Conservation (phyloP, 2,113 vertebrate species). For the Fregata magnificens region DNA sequence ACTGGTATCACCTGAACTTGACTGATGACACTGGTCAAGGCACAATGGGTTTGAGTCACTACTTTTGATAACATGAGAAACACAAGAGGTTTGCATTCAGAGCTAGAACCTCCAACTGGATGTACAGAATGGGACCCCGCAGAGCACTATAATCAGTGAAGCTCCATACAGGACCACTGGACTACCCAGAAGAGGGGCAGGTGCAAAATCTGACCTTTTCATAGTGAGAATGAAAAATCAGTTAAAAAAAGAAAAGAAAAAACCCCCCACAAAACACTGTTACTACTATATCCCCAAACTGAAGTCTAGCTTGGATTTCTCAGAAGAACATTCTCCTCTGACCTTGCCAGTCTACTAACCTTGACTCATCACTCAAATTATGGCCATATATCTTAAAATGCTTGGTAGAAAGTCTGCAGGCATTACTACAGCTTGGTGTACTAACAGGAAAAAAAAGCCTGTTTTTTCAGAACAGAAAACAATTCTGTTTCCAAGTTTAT, state of each 20-base stretch:
- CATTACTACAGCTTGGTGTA: neutral
- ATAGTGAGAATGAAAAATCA: neutral
- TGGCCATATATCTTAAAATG: neutral
- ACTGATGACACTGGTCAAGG: neutral
- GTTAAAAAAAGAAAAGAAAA: neutral
- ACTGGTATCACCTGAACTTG: neutral
- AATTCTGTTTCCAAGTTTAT: neutral
- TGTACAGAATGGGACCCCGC: neutral
- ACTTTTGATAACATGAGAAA: neutral
- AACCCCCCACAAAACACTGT: neutral
- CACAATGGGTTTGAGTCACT: neutral
- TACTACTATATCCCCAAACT: neutral
- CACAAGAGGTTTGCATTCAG: neutral
- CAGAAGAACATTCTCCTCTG: neutral
- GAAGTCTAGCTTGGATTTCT: neutral
- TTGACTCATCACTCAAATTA: neutral
- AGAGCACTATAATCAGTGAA: neutral
- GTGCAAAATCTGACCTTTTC: neutral
- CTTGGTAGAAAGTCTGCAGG: neutral
- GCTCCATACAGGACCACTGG: neutral
- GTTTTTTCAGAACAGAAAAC: neutral
- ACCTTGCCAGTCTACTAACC: neutral
- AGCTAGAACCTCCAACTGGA: neutral
- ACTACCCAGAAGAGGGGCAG: neutral
- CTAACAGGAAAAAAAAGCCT: neutral